Evolutionary conservation across 1,140 invertebrate species (phyloP).

Genomic region (Hylaeus volcanicus): DNA sequence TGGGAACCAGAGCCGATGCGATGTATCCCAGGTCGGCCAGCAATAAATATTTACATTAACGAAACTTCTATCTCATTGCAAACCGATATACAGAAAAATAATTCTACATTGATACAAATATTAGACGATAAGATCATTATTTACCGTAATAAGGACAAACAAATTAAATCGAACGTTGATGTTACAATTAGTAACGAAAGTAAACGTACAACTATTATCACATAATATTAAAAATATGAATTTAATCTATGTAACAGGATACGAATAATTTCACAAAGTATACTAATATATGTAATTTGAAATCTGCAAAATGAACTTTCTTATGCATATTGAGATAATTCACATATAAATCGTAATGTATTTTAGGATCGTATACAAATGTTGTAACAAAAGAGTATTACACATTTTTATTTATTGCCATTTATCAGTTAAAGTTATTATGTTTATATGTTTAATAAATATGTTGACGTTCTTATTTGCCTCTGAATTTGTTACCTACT

Average conservation of each 20-base stretch:
- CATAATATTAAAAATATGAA: not conserved
- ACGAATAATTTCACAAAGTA: not conserved
- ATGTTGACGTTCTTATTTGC: not conserved
- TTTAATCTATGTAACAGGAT: not conserved
- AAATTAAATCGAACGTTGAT: constrained; percentile 28
- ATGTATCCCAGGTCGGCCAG: constrained; percentile 75
- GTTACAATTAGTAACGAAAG: constrained; percentile 9
- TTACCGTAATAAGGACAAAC: constrained; percentile 14
- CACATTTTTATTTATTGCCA: constrained; percentile 10
- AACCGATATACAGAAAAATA: constrained; percentile 4
- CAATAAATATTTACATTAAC: constrained; percentile 69
- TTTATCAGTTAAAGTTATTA: not conserved
- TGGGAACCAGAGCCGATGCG: constrained; percentile 75
- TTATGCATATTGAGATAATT: constrained; percentile 22
- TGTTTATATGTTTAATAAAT: constrained; percentile 23
- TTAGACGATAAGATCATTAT: constrained; percentile 51
- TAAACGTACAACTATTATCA: not conserved
- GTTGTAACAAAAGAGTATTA: constrained; percentile 23
- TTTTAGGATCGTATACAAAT: not conserved
- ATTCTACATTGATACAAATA: constrained; percentile 42
- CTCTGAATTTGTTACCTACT: not conserved
- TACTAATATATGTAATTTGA: not conserved
- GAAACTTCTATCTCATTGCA: constrained; percentile 35
- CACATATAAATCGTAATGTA: not conserved
- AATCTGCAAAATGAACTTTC: not conserved